phyloP scores from a whole-genome alignment of 1,140 invertebrate genomes.

The Vanessa tameamea region DNA sequence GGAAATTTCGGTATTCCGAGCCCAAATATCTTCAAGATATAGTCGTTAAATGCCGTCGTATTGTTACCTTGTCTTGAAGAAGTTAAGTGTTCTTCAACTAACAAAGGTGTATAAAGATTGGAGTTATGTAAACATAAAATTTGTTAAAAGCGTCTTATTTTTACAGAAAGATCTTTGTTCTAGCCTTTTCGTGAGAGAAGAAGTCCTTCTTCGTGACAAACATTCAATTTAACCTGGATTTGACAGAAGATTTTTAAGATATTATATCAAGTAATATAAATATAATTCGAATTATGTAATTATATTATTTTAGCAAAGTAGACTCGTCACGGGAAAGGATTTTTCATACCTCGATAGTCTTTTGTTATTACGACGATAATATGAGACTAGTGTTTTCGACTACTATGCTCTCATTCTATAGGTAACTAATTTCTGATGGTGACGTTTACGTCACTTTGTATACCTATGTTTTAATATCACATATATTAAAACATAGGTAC shows the following conservation, averaged over 20 bases:
- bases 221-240: slow-evolving; percentile 9
- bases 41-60: slow-evolving; percentile 21
- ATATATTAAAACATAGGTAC: no score
- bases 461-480: no score
- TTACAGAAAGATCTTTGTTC: slow-evolving; percentile 33
- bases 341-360: no score
- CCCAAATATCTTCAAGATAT: slow-evolving; percentile 19
- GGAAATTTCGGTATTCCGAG: background rate
- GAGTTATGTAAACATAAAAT: slow-evolving; percentile 36
- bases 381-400: no score
- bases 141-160: slow-evolving; percentile 32
- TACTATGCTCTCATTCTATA: no score
- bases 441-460: no score
- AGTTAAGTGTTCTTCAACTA: slow-evolving; percentile 23
- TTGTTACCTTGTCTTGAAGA: slow-evolving; percentile 33
- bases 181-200: slow-evolving; percentile 10
- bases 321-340: background rate
- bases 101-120: slow-evolving; percentile 38
- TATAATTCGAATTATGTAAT: no score
- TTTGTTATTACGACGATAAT: no score
- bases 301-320: background rate
- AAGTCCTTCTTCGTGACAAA: slow-evolving; percentile 32
- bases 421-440: no score
- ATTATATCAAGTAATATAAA: no score
- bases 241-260: background rate